Evolutionary conservation across 2,797 vertebrate species (phyloP).

Genomic region (Phyllotis vaccarum): DNA sequence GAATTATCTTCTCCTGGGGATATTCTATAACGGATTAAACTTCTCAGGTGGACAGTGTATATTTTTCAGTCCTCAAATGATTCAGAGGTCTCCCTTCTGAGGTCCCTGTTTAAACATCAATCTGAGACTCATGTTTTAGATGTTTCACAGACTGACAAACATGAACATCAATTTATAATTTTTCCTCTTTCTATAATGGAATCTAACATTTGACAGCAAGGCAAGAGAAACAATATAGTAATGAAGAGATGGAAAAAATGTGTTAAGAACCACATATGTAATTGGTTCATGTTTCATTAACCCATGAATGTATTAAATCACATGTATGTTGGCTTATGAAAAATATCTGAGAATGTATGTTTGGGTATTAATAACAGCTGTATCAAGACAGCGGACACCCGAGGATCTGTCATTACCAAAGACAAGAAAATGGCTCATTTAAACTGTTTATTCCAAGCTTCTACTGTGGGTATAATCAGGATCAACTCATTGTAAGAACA

Average conservation of each 20-base stretch:
- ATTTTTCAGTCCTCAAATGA: background rate
- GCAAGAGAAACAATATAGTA: background rate
- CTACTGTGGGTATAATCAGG: constrained; percentile 11
- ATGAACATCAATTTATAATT: background rate
- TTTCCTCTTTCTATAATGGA: background rate
- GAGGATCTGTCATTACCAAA: background rate
- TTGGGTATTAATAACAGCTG: background rate
- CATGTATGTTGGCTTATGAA: background rate
- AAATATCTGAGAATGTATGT: background rate
- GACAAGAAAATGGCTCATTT: background rate
- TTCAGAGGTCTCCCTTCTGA: background rate
- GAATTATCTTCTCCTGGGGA: background rate
- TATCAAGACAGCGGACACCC: background rate
- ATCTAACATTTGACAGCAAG: background rate
- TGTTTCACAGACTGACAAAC: background rate
- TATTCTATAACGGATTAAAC: background rate
- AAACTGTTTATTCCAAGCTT: background rate
- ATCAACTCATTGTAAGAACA: constrained; percentile 32
- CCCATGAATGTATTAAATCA: background rate
- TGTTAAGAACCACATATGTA: background rate
- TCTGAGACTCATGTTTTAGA: background rate
- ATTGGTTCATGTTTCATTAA: background rate
- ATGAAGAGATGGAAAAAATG: background rate
- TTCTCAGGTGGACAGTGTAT: background rate
- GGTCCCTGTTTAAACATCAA: background rate